phyloP scores from a whole-genome alignment of 1,140 invertebrate genomes.

The Anastrepha ludens region DNA sequence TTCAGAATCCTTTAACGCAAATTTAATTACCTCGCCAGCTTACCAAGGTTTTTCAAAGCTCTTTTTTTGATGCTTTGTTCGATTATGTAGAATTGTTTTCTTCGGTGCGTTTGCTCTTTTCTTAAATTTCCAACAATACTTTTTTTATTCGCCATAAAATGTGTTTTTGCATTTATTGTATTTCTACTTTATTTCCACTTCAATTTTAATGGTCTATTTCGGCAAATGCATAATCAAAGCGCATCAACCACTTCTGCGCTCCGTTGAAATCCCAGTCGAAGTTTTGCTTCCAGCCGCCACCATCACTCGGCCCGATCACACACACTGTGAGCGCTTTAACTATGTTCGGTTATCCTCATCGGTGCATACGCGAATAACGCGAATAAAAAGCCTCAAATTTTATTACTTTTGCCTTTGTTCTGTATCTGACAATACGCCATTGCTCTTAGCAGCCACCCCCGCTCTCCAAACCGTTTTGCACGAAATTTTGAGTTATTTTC shows the following conservation, averaged over 20 bases:
- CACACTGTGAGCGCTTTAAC: background rate
- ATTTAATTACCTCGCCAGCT: conserved; percentile 12
- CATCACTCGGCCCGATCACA: background rate
- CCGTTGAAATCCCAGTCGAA: background rate
- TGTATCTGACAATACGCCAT: background rate
- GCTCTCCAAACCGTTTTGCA: background rate
- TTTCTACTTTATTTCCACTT: conserved; percentile 54
- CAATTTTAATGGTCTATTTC: conserved; percentile 52
- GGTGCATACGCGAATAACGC: background rate
- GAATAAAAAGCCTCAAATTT: conserved; percentile 32
- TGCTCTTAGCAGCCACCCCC: background rate
- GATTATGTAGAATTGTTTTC: conserved; percentile 42
- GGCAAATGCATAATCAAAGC: conserved; percentile 54
- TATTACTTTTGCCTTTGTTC: conserved; percentile 39
- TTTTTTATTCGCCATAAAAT: conserved; percentile 58
- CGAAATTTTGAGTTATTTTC: conserved; percentile 13
- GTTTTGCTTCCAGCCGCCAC: background rate
- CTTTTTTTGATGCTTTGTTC: conserved; percentile 1
- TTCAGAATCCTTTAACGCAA: conserved; percentile 42
- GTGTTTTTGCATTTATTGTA: conserved; percentile 55
- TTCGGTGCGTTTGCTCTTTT: conserved; percentile 30
- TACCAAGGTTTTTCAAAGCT: background rate
- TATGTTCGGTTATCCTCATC: background rate
- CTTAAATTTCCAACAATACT: conserved; percentile 19
- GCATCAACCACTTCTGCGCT: conserved; percentile 32